Conservation (phyloP, 2,797 vertebrate species). For the Fratercula arctica region DNA sequence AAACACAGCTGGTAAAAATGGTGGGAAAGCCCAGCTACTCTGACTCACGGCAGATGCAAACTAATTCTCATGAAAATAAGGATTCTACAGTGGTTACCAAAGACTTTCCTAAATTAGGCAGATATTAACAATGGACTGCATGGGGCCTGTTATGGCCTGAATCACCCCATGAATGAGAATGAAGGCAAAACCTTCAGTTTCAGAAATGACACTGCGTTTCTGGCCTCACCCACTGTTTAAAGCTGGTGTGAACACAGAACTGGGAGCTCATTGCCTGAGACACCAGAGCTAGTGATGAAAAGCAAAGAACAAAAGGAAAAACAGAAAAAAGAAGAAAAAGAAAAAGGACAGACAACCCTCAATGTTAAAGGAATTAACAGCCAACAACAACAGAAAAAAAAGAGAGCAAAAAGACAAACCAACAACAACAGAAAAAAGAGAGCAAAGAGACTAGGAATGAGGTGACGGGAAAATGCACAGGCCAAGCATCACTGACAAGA, state of each 20-base stretch:
- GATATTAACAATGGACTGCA: slow-evolving; percentile 48
- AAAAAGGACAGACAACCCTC: not conserved
- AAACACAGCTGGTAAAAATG: slow-evolving; percentile 60
- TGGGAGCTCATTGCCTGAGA: slow-evolving; percentile 16
- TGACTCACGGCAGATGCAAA: slow-evolving; percentile 44
- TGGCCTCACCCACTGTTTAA: slow-evolving; percentile 16
- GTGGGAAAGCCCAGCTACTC: slow-evolving; percentile 45
- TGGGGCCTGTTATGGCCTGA: not conserved
- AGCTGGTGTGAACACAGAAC: slow-evolving; percentile 39
- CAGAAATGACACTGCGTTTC: slow-evolving; percentile 4
- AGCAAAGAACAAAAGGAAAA: not conserved
- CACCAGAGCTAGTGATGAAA: slow-evolving; percentile 1
- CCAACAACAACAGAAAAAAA: not conserved
- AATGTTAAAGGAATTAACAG: not conserved
- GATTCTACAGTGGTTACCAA: slow-evolving; percentile 55
- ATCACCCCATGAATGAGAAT: slow-evolving; percentile 23
- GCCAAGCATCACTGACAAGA: not conserved
- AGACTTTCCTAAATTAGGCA: slow-evolving; percentile 48
- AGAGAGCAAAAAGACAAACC: not conserved
- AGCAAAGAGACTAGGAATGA: not conserved
- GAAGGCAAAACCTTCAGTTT: slow-evolving; percentile 10
- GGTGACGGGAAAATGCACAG: not conserved
- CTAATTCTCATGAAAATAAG: slow-evolving; percentile 57
- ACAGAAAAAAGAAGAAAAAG: not conserved
- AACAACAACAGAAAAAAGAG: not conserved